Evolutionary conservation across 2,888 invertebrate species (phyloP).

Genomic region (Seira sanloemensis): DNA sequence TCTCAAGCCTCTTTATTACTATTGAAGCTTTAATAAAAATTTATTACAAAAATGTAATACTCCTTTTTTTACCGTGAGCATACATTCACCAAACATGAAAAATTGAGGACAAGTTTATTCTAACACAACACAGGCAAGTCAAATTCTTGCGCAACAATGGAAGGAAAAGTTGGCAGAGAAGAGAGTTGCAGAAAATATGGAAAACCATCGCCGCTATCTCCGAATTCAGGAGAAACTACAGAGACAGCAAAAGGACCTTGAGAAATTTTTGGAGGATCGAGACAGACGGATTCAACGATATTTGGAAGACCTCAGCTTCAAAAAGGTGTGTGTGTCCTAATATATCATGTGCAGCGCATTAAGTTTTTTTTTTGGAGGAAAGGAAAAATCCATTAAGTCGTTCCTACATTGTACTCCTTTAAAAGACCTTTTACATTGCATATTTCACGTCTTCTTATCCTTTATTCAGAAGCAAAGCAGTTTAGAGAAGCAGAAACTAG

Average conservation of each 20-base stretch:
- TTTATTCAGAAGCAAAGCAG: slow-evolving; percentile 63
- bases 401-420: no score
- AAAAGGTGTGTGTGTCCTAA: slow-evolving; percentile 73
- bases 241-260: slow-evolving; percentile 74
- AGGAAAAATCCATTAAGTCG: no score
- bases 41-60: neutral
- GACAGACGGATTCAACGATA: slow-evolving; percentile 74
- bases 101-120: no score
- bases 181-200: slow-evolving; percentile 73
- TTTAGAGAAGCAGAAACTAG: slow-evolving; percentile 70
- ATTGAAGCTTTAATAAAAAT: neutral
- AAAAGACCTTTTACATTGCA: no score
- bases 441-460: no score
- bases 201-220: slow-evolving; percentile 74
- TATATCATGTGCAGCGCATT: slow-evolving; percentile 10
- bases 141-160: slow-evolving; percentile 74
- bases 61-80: neutral
- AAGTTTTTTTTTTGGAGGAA: no score
- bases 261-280: slow-evolving; percentile 73
- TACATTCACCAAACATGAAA: neutral
- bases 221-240: slow-evolving; percentile 74
- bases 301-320: slow-evolving; percentile 74
- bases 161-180: slow-evolving; percentile 74
- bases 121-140: slow-evolving; percentile 69
- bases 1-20: no score